Base-by-base conservation (phyloP, 2,888 invertebrate species). In the Panopea generosa region DNA sequence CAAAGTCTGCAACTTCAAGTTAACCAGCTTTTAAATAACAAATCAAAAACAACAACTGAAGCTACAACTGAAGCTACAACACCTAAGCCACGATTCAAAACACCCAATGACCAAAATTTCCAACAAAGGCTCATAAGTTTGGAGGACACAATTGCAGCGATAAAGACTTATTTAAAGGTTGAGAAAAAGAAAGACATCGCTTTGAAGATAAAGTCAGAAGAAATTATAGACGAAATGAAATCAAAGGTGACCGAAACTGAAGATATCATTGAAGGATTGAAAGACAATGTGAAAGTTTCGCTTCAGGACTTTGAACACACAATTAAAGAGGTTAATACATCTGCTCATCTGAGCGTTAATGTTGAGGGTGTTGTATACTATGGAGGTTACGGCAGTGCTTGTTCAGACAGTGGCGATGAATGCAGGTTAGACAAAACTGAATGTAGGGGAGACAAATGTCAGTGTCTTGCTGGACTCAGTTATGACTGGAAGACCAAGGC, bases 381-480 rank as follows among this genome's bases (percentile, higher is more conserved):
- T 57, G 79, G 75, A 14, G 63, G 69, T 14, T 47, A 76, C 24
- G 79, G 72, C 3, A 75, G 68, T 26, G 45, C 68, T 3, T 79
- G 79, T 22, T 65, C 65, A 7, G 22, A 16, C 16, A 53, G 59
- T 24, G 52, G 66, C 40, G 74, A 55, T 27, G 79, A 63, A 45
- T 79, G 79, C 47, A 14, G 24, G 7, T 45, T 45, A n/a, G 56
- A 43, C 3, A 18, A 62, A 0, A 79, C 72, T 29, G 79, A 72
- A 49, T 79, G 79, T 60, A 49, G 79, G 7, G 61, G 29, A 14
- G 65, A 57, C 16, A 72, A 63, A 47, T 79, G 79, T 26, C 79
- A 79, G 52, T 79, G 79, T 43, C 16, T 49, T 3, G 43, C 68
- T 14, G 79, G 79, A 0, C 66, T 72, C 16, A 76, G 79, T 52